A percentile compares a stretch with the other conserved stretches of the same genome.
Conservation (phyloP, 2,888 invertebrate genomes). For the Morpho helenor region DNA sequence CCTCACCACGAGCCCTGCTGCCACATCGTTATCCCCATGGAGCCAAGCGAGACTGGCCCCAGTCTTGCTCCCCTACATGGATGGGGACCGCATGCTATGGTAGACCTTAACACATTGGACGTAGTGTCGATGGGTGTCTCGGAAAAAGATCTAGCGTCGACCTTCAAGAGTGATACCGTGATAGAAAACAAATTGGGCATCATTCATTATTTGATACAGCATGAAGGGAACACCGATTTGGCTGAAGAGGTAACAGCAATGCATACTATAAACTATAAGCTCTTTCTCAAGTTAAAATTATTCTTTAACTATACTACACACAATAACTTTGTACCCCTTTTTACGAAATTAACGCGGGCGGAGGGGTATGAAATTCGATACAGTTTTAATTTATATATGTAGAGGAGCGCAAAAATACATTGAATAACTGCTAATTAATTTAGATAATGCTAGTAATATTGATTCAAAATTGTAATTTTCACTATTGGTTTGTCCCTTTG, state of each 20-base stretch:
- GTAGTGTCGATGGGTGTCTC: conserved; percentile 83
- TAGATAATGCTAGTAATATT: too few species aligned
- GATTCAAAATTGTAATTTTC: too few species aligned
- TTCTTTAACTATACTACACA: too few species aligned
- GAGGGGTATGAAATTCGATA: too few species aligned
- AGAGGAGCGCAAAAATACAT: too few species aligned
- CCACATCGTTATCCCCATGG: conserved; percentile 85
- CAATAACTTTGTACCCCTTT: too few species aligned
- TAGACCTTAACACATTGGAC: conserved; percentile 86
- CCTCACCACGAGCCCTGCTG: conserved; percentile 90
- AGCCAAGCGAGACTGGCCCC: conserved; percentile 75
- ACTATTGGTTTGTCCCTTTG: too few species aligned
- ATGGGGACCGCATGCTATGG: conserved; percentile 72
- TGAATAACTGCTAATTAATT: too few species aligned
- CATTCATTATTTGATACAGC: conserved; percentile 89
- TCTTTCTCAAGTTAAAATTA: too few species aligned
- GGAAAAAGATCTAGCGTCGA: conserved; percentile 82
- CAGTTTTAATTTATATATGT: too few species aligned
- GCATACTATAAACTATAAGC: not conserved
- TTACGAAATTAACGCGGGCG: too few species aligned
- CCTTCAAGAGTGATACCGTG: conserved; percentile 83
- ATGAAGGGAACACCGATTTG: conserved; percentile 86
- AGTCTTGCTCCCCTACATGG: conserved; percentile 84
- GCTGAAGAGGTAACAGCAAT: conserved; percentile 82
- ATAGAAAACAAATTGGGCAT: conserved; percentile 88